Conservation (phyloP, 2,113 vertebrate species). For the Neoarius graeffei region DNA sequence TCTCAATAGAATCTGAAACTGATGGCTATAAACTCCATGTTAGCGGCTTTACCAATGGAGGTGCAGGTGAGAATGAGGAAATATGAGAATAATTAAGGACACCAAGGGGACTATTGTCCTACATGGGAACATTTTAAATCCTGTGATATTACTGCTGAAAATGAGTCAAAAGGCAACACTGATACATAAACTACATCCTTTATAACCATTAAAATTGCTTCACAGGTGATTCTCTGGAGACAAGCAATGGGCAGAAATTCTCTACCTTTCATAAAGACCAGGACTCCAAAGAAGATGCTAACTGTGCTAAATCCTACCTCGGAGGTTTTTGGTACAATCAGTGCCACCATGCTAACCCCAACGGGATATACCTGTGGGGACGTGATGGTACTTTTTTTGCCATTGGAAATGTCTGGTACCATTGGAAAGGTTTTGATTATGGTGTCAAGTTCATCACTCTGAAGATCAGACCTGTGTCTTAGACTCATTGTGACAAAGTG, state of each 20-base stretch:
- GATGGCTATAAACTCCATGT: constrained; percentile 73
- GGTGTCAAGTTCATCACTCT: constrained; percentile 53
- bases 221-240: constrained; percentile 72
- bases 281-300: constrained; percentile 56
- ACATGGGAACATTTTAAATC: not conserved
- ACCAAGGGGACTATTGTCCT: not conserved
- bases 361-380: constrained; percentile 62
- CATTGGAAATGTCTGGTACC: constrained; percentile 36
- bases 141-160: not conserved
- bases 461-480: constrained; percentile 55
- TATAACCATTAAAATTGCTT: not conserved
- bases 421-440: constrained; percentile 47
- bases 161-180: not conserved
- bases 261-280: constrained; percentile 80
- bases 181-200: not conserved
- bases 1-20: constrained; percentile 69
- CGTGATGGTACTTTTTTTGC: constrained; percentile 31
- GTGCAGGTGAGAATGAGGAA: constrained; percentile 66
- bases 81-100: not conserved
- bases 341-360: constrained; percentile 74
- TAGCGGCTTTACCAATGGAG: constrained; percentile 70
- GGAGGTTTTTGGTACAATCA: constrained; percentile 78
- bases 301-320: constrained; percentile 70
- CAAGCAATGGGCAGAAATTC: constrained; percentile 76
- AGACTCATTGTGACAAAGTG: not conserved